These are phyloP conservation scores for Aulostomus chinensis DNA, from an alignment of 2,797 vertebrate species.

Conservation along the genomic window DNA sequence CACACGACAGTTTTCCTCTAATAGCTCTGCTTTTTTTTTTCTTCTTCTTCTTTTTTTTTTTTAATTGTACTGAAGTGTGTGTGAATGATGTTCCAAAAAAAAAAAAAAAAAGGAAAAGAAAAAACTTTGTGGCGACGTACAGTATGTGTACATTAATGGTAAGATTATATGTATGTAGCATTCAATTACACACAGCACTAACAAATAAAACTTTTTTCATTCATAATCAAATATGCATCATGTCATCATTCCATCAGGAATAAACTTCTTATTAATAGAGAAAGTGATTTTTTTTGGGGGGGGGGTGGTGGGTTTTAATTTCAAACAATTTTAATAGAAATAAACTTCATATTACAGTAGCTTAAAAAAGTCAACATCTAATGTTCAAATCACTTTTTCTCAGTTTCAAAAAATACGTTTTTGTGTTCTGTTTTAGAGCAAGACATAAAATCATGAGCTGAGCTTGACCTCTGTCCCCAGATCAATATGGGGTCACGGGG, in stretches of 20 bases:
- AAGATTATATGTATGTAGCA: conserved; percentile 82
- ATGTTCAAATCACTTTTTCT: no score
- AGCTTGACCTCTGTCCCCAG: no score
- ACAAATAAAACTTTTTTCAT: conserved; percentile 78
- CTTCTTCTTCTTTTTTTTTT: conserved; percentile 72
- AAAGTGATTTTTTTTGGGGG: no score
- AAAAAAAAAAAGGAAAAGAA: conserved; percentile 37
- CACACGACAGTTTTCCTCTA: conserved; percentile 49
- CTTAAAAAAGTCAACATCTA: no score
- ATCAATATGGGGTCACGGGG: no score
- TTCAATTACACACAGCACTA: conserved; percentile 83
- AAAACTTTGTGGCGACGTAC: conserved; percentile 67
- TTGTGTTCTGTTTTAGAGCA: no score
- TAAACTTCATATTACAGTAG: no score
- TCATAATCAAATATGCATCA: conserved; percentile 6
- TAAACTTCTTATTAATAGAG: no score
- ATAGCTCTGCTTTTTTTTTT: conserved; percentile 71
- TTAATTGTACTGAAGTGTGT: conserved; percentile 75
- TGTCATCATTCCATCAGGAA: neutral
- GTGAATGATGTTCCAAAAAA: conserved; percentile 73
- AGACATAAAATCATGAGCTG: no score
- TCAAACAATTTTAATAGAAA: no score
- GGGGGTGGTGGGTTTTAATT: no score
- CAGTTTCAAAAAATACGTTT: no score
- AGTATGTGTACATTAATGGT: conserved; percentile 79